These are phyloP conservation scores for Megathymus violae DNA, from an alignment of 1,140 invertebrate species.

Conservation along the genomic window DNA sequence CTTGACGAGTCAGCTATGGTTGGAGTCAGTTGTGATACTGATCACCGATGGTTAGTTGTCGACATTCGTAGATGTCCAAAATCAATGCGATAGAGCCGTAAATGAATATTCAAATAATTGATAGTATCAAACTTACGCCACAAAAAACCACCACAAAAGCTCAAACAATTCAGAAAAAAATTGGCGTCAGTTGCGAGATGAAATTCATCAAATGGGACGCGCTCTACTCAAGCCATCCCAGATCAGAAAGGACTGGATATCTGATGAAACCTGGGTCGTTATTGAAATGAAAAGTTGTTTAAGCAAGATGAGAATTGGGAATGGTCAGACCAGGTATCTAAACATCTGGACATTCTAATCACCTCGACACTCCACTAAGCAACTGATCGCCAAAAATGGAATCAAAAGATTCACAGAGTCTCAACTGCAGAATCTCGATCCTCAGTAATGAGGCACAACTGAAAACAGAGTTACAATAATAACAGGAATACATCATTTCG, in stretches of 20 bases:
- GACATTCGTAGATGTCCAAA: neutral
- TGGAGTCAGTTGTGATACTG: conserved; percentile 5
- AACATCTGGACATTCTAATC: too few species aligned
- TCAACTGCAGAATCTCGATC: too few species aligned
- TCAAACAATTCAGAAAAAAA: neutral
- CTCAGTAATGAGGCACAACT: too few species aligned
- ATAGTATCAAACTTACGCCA: neutral
- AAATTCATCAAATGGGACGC: neutral
- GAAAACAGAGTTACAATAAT: too few species aligned
- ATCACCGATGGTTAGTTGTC: conserved; percentile 17
- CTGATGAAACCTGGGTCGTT: conserved; percentile 1
- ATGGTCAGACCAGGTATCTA: too few species aligned
- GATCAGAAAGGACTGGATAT: conserved; percentile 4
- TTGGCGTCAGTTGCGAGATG: neutral
- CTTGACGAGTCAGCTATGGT: too few species aligned
- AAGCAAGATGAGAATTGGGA: neutral
- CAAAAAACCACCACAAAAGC: neutral
- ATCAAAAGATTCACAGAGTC: too few species aligned
- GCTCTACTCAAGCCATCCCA: neutral
- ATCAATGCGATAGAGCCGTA: neutral
- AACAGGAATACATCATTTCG: too few species aligned
- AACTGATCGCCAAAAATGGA: too few species aligned
- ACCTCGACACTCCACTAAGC: too few species aligned
- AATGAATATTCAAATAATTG: neutral
- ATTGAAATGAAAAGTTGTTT: neutral